Conservation (phyloP, 2,888 invertebrate species). For the Drosophila borborema region DNA sequence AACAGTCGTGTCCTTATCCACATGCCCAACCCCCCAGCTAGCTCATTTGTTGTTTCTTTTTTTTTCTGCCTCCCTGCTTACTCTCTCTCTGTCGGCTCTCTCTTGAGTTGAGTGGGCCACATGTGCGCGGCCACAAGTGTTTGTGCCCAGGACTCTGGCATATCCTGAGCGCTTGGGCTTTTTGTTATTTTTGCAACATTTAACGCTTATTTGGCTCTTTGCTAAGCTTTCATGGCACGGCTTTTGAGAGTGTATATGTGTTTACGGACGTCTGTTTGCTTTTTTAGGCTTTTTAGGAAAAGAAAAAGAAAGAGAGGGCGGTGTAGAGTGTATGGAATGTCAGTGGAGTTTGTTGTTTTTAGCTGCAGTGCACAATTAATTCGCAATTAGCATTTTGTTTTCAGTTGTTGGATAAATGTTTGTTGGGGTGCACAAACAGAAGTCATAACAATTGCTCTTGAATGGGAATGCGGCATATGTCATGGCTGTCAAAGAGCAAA, state of each 20-base stretch:
- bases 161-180: constrained; percentile 36
- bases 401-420: constrained; percentile 47
- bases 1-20: constrained; percentile 36
- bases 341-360: constrained; percentile 68
- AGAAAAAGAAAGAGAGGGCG: not conserved
- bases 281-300: constrained; percentile 54
- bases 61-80: constrained; percentile 5
- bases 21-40: constrained; percentile 5
- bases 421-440: constrained; percentile 37
- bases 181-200: constrained; percentile 81
- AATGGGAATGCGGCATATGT: constrained; percentile 2
- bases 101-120: constrained; percentile 64
- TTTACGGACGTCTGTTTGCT: constrained; percentile 53
- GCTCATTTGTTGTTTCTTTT: constrained; percentile 12
- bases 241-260: constrained; percentile 49
- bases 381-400: constrained; percentile 76
- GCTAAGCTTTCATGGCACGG: constrained; percentile 70
- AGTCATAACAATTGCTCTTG: not conserved
- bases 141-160: constrained; percentile 60
- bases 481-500: not conserved
- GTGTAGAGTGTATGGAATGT: not conserved
- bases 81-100: constrained; percentile 12
- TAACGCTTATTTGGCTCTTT: constrained; percentile 77
- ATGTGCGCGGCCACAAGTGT: constrained; percentile 77
- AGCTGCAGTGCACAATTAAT: constrained; percentile 76